phyloP scores from a whole-genome alignment of 2,888 invertebrate genomes.

The Nomada flava region DNA sequence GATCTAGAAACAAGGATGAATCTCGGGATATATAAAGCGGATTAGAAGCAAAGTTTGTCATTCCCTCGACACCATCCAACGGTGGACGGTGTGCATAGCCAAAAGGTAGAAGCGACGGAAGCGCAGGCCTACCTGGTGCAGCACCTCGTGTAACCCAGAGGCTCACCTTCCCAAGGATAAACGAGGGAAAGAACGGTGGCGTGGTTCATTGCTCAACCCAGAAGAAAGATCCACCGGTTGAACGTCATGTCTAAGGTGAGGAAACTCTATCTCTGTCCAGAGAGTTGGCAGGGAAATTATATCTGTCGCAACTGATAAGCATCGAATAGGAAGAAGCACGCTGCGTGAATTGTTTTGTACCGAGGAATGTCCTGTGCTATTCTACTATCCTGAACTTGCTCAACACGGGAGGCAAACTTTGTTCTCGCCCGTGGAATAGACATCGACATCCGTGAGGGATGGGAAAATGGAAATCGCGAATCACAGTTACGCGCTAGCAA shows the following conservation, averaged over 20 bases:
- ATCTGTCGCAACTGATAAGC: conserved; percentile 57
- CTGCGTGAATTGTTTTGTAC: conserved; percentile 34
- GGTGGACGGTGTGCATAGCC: conserved; percentile 70
- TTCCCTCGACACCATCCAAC: conserved; percentile 80
- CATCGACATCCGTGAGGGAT: background rate
- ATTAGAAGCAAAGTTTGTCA: conserved; percentile 81
- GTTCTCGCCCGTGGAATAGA: background rate
- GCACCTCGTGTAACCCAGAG: conserved; percentile 47
- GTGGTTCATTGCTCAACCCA: conserved; percentile 34
- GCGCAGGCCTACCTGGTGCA: conserved; percentile 54
- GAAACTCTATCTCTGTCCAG: conserved; percentile 19
- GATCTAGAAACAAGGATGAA: conserved; percentile 82
- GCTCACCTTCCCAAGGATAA: conserved; percentile 50
- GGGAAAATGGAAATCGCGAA: background rate
- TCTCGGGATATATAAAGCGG: conserved; percentile 82
- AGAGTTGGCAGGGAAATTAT: conserved; percentile 36
- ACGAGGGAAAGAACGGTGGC: conserved; percentile 41
- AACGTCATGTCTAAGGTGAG: conserved; percentile 76
- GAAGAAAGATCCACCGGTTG: conserved; percentile 36
- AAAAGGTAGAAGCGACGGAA: conserved; percentile 38
- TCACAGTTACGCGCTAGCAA: background rate
- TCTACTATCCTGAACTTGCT: conserved; percentile 1
- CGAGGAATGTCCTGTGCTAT: conserved; percentile 11
- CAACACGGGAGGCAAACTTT: background rate
- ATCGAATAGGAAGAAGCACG: conserved; percentile 45